Conservation (phyloP, 2,113 vertebrate genomes). For the Melospiza georgiana region DNA sequence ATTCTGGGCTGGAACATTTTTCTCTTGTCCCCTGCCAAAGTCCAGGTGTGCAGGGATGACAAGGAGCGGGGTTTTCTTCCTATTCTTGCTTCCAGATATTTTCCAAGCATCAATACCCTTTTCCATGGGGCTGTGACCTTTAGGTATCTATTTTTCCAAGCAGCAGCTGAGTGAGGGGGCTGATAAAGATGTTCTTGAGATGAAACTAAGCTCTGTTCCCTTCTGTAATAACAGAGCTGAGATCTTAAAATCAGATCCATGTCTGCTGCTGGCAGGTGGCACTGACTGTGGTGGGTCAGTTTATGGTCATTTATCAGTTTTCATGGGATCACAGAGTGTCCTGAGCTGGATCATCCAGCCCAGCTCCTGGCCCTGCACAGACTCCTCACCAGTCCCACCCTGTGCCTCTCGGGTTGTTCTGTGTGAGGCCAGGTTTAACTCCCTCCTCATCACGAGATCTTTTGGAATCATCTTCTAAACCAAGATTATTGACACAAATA, state of each 20-base stretch:
- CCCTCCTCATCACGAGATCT: neutral
- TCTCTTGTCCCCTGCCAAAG: neutral
- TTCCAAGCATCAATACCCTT: neutral
- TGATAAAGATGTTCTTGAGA: neutral
- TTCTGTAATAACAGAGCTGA: neutral
- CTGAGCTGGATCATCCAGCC: neutral
- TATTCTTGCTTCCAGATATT: neutral
- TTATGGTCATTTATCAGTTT: neutral
- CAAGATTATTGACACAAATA: neutral
- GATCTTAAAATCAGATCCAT: neutral
- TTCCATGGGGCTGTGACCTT: neutral
- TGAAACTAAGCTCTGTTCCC: neutral
- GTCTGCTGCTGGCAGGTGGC: neutral
- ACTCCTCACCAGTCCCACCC: neutral
- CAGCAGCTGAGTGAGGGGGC: neutral
- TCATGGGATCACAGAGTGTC: neutral
- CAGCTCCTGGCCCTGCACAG: neutral
- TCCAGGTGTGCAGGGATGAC: fast-evolving
- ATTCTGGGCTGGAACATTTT: neutral
- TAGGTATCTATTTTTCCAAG: neutral
- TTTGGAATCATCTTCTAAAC: neutral
- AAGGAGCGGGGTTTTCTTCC: fast-evolving
- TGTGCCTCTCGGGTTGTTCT: fast-evolving
- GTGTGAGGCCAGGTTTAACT: neutral
- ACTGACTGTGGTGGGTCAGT: too few relatives aligned